Conservation (phyloP, 37 sponge, comb jelly and placozoan species). For the Theonella swinhoei region DNA sequence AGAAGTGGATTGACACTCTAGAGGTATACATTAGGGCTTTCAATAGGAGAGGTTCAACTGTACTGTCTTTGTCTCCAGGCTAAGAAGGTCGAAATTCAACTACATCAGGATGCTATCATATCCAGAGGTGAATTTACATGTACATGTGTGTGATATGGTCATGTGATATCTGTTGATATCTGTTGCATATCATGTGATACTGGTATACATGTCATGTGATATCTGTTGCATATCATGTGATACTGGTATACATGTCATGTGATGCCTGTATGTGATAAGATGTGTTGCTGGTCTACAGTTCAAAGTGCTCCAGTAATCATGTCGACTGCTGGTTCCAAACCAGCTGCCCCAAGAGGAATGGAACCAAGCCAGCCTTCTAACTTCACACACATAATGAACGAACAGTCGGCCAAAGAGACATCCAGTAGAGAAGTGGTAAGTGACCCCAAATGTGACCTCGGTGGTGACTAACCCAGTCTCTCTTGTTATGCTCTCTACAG, state of each 20-base stretch:
- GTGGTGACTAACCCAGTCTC: not conserved
- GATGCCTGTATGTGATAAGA: not conserved
- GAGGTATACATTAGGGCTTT: constrained; percentile 17
- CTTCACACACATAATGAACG: constrained; percentile 12
- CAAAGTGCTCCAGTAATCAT: not conserved
- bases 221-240: no score
- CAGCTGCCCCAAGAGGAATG: not conserved
- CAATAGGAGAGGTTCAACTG: no score
- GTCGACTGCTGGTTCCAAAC: not conserved
- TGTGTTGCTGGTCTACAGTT: not conserved
- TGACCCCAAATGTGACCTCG: no score
- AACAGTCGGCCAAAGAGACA: constrained; percentile 22
- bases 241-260: not conserved
- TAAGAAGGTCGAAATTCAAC: constrained; percentile 31
- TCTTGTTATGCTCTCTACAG: not conserved
- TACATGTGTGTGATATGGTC: no score
- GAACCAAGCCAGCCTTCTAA: not conserved
- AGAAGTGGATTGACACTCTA: constrained; percentile 72
- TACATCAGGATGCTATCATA: not conserved
- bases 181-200: no score
- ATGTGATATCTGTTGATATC: no score
- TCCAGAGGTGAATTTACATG: not conserved
- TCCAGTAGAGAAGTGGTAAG: constrained; percentile 13
- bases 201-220: no score
- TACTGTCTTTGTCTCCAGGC: no score